phyloP scores from a whole-genome alignment of 2,797 vertebrate species.

The Esox lucius region DNA sequence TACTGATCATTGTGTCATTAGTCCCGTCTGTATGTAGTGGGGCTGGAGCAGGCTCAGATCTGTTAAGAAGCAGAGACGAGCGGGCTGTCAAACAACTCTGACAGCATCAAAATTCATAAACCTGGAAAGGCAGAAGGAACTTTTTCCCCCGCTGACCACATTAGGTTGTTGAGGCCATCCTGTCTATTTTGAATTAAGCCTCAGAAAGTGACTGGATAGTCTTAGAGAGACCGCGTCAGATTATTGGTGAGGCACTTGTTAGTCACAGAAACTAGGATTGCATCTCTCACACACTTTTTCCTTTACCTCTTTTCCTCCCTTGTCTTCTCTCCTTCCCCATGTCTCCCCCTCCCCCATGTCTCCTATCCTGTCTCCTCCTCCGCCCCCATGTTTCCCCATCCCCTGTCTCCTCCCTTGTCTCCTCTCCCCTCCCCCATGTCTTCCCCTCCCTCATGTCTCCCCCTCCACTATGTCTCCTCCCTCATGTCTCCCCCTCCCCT shows the following conservation, averaged over 20 bases:
- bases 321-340: not conserved
- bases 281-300: slow-evolving; percentile 20
- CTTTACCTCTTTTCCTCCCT: not conserved
- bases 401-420: not conserved
- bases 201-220: not conserved
- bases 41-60: too few species aligned
- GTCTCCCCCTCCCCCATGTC: not conserved
- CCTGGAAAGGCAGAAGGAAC: not conserved
- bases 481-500: slow-evolving; percentile 11
- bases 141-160: not conserved
- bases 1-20: too few species aligned
- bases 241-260: not conserved
- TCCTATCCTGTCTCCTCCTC: slow-evolving; percentile 29
- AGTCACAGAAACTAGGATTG: not conserved
- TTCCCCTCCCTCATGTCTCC: slow-evolving; percentile 15
- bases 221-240: not conserved
- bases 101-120: slow-evolving; percentile 18
- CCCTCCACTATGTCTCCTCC: not conserved
- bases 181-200: not conserved
- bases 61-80: not conserved
- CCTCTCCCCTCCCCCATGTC: not conserved
- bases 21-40: too few species aligned
- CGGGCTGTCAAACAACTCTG: not conserved
- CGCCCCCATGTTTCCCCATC: slow-evolving; percentile 3
- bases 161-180: not conserved